phyloP scores from a whole-genome alignment of 1,140 invertebrate genomes.

The Cotesia vestalis region DNA sequence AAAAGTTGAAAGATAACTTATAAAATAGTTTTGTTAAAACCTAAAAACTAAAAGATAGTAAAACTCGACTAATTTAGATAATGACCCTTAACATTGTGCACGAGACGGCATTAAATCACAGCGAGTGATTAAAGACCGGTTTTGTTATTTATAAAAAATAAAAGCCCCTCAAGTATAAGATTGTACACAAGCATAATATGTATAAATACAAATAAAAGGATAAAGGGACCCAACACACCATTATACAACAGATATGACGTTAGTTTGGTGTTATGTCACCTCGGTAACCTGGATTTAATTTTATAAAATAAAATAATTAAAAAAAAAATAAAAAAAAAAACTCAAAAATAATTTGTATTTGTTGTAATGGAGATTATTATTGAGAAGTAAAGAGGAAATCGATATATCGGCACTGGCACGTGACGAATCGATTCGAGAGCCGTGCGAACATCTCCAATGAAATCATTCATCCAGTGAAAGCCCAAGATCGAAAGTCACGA shows the following conservation, averaged over 20 bases:
- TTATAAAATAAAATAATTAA: no score
- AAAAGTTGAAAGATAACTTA: no score
- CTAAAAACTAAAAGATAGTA: constrained; percentile 18
- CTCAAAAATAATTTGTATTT: no score
- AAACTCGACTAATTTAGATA: constrained; percentile 40
- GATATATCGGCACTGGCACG: constrained; percentile 33
- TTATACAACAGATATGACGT: background rate
- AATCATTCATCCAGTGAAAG: constrained; percentile 30
- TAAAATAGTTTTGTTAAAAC: constrained; percentile 3
- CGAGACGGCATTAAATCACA: constrained; percentile 30
- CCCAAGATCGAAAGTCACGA: constrained; percentile 31
- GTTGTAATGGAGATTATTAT: no score
- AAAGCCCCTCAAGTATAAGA: constrained; percentile 15
- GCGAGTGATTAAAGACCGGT: constrained; percentile 37
- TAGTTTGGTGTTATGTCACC: no score
- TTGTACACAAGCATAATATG: background rate
- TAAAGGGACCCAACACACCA: background rate
- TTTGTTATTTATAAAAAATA: constrained; percentile 23
- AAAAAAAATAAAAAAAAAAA: no score
- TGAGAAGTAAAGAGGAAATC: constrained; percentile 27
- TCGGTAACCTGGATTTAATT: no score
- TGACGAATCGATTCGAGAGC: constrained; percentile 35
- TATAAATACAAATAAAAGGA: background rate
- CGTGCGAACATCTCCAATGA: constrained; percentile 29
- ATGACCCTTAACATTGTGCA: constrained; percentile 33